These are phyloP conservation scores for Delichon dasypus DNA, from an alignment of 2,797 vertebrate genomes.

Conservation along the genomic window DNA sequence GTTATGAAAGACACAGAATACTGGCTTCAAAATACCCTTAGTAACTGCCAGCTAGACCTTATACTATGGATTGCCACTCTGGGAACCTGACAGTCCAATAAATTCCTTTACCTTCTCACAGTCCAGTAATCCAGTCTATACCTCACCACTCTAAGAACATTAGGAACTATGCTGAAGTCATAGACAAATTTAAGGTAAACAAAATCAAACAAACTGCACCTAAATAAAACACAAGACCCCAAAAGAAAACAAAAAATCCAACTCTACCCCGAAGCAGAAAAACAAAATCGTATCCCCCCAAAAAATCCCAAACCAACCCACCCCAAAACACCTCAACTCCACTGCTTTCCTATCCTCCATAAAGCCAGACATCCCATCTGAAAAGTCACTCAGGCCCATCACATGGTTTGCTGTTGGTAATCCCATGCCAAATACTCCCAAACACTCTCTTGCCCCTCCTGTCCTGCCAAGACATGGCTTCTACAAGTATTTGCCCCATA, in stretches of 20 bases:
- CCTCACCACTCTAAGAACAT: not conserved
- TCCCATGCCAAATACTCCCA: not conserved
- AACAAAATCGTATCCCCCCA: fast-evolving
- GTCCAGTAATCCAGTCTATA: not conserved
- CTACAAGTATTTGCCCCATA: not conserved
- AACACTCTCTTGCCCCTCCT: not conserved
- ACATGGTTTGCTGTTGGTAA: not conserved
- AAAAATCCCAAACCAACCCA: not conserved
- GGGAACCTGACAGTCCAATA: not conserved
- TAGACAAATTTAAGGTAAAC: not conserved
- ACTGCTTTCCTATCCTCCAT: not conserved
- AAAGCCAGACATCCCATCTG: not conserved
- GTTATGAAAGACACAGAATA: not conserved
- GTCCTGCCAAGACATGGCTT: not conserved
- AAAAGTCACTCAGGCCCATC: not conserved
- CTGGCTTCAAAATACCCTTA: not conserved
- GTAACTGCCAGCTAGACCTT: not conserved
- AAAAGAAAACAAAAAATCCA: not conserved
- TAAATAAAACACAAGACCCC: not conserved
- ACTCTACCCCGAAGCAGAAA: not conserved
- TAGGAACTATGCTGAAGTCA: not conserved
- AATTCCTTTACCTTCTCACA: not conserved
- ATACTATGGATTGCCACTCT: not conserved
- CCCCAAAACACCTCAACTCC: not conserved
- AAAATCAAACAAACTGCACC: not conserved